Percentiles rank a stretch among this genome's conserved stretches.
Evolutionary conservation across 2,888 invertebrate genomes (phyloP).

Genomic region (Drosophila longiperda): DNA sequence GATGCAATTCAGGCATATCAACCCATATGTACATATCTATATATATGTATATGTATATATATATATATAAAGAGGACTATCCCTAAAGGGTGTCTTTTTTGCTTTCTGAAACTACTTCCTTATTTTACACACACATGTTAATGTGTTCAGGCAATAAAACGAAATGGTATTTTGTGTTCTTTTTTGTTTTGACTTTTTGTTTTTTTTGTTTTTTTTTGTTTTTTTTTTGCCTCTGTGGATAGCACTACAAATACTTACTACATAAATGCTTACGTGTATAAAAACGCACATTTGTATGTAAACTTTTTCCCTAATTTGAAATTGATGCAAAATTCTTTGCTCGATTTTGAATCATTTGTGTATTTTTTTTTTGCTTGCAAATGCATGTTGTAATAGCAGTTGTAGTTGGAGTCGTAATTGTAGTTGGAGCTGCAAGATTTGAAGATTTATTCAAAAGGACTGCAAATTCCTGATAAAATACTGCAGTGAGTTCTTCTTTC

Average conservation of each 20-base stretch:
- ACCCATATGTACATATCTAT: neutral
- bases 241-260: neutral
- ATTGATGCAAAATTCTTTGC: conserved; percentile 22
- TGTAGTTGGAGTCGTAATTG: neutral
- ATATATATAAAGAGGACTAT: neutral
- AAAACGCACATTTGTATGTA: conserved; percentile 5
- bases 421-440: conserved; percentile 14
- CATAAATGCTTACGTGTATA: neutral
- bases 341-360: conserved; percentile 9
- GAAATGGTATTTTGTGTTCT: conserved; percentile 13
- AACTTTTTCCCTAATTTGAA: conserved; percentile 22
- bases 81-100: conserved; percentile 5
- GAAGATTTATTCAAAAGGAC: conserved; percentile 30
- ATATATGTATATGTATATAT: neutral
- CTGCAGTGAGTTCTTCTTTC: conserved; percentile 16
- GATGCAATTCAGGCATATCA: neutral
- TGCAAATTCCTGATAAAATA: conserved; percentile 39
- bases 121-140: conserved; percentile 5
- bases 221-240: conserved; percentile 1
- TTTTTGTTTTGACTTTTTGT: neutral
- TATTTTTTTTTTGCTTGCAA: conserved; percentile 5
- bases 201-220: neutral
- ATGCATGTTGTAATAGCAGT: conserved; percentile 1
- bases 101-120: conserved; percentile 4
- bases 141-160: conserved; percentile 6